Percentiles rank a stretch among this genome's conserved stretches.
These are phyloP conservation scores for Falco concolor DNA, from an alignment of 2,797 vertebrate species.

Conservation along the genomic window DNA sequence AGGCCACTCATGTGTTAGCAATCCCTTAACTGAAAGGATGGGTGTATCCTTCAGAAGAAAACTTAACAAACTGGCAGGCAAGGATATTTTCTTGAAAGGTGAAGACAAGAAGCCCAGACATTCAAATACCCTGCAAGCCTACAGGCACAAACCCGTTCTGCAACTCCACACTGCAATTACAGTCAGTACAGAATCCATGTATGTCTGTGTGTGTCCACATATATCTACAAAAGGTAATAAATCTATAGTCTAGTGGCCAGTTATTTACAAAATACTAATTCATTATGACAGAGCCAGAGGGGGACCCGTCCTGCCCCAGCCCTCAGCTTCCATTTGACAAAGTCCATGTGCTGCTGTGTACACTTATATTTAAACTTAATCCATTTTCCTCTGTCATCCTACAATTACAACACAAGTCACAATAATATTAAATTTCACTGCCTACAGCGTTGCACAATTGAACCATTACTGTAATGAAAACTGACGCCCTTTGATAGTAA, in stretches of 20 bases:
- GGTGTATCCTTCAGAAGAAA: slow-evolving; percentile 33
- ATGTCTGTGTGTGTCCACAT: not conserved
- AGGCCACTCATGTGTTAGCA: slow-evolving; percentile 10
- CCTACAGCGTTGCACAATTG: slow-evolving; percentile 64
- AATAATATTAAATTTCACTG: slow-evolving; percentile 77
- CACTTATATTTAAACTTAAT: slow-evolving; percentile 67
- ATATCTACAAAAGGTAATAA: slow-evolving; percentile 17
- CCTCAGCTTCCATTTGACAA: slow-evolving; percentile 24
- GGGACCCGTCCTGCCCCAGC: not conserved
- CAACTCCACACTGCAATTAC: slow-evolving; percentile 46
- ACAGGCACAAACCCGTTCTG: slow-evolving; percentile 63
- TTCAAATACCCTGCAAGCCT: slow-evolving; percentile 38
- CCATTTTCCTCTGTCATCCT: slow-evolving; percentile 70
- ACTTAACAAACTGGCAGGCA: slow-evolving; percentile 54
- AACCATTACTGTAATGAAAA: slow-evolving; percentile 71
- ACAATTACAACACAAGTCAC: slow-evolving; percentile 72
- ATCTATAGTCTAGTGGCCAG: slow-evolving; percentile 17
- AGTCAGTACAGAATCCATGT: not conserved
- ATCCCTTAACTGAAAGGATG: not conserved
- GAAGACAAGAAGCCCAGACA: slow-evolving; percentile 69
- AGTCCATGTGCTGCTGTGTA: slow-evolving; percentile 29
- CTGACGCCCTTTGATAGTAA: slow-evolving; percentile 72
- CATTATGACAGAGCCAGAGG: slow-evolving; percentile 41
- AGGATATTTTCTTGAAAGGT: slow-evolving; percentile 64
- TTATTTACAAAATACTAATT: slow-evolving; percentile 65